Evolutionary conservation across 2,888 invertebrate species (phyloP).

Genomic region (Calameuta filiformis): DNA sequence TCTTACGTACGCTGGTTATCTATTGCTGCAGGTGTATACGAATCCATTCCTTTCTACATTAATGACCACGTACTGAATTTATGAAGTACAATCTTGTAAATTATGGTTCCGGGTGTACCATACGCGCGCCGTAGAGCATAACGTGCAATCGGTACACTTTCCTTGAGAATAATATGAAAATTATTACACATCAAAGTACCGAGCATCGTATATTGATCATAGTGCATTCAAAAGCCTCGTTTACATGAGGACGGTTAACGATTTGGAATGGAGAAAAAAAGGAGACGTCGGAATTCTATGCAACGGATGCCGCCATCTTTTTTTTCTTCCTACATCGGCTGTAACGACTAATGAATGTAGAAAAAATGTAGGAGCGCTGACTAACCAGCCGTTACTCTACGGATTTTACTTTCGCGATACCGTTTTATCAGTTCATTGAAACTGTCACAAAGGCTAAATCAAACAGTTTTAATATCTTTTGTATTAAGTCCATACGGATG

Average conservation of each 20-base stretch:
- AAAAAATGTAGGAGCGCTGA: not conserved
- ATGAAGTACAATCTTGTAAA: not conserved
- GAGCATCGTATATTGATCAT: not conserved
- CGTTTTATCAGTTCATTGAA: not conserved
- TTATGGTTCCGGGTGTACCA: not conserved
- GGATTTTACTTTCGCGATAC: not conserved
- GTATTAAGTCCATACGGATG: not conserved
- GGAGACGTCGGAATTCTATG: not conserved
- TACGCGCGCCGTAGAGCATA: not conserved
- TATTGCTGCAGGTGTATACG: not conserved
- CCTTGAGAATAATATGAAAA: not conserved
- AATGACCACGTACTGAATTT: not conserved
- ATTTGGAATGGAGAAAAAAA: not conserved
- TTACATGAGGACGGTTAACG: not conserved
- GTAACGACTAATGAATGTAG: not conserved
- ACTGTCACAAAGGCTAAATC: not conserved
- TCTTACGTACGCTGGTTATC: not conserved
- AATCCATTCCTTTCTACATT: not conserved
- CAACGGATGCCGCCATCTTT: not conserved
- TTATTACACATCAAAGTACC: not conserved
- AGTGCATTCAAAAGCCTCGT: not conserved
- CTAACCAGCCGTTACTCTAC: constrained; percentile 1
- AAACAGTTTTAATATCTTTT: not conserved
- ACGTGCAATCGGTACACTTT: not conserved
- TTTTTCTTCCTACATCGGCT: not conserved